Evolutionary conservation across 35 echinoderm and acorn worm genomes (phyloP).

Genomic region (Apostichopus parvimensis): DNA sequence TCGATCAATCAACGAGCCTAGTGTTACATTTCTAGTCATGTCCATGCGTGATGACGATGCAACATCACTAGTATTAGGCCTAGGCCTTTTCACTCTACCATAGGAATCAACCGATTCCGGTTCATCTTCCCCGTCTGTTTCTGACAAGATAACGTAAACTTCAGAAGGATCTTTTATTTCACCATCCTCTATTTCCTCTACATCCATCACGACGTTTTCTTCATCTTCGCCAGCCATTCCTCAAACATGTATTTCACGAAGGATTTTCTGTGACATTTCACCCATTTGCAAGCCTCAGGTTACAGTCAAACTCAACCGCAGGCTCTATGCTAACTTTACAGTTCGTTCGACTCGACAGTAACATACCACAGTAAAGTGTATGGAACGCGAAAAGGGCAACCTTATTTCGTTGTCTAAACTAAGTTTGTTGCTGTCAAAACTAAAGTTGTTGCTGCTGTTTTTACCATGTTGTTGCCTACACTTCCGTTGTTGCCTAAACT

Average conservation of each 20-base stretch:
- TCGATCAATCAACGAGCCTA: constrained; percentile 14
- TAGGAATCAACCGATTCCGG: background rate
- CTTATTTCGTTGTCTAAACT: too few species aligned
- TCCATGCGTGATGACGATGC: background rate
- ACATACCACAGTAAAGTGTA: too few species aligned
- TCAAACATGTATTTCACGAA: background rate
- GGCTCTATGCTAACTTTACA: too few species aligned
- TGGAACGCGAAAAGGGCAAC: too few species aligned
- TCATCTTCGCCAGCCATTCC: background rate
- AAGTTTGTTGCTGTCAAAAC: too few species aligned
- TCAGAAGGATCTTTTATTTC: constrained; percentile 17
- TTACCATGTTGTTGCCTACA: too few species aligned
- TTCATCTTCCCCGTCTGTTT: constrained; percentile 13
- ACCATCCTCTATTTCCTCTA: constrained; percentile 28
- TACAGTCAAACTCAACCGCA: too few species aligned
- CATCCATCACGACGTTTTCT: background rate
- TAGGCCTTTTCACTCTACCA: background rate
- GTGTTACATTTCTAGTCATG: constrained; percentile 4
- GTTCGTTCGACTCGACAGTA: too few species aligned
- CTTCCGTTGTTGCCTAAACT: too few species aligned
- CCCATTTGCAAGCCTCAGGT: background rate
- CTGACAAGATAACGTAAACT: constrained; percentile 4
- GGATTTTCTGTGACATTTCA: background rate
- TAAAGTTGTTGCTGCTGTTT: too few species aligned
- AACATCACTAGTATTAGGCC: background rate